phyloP scores from a whole-genome alignment of 2,888 invertebrate species.

The Lycaena phlaeas region DNA sequence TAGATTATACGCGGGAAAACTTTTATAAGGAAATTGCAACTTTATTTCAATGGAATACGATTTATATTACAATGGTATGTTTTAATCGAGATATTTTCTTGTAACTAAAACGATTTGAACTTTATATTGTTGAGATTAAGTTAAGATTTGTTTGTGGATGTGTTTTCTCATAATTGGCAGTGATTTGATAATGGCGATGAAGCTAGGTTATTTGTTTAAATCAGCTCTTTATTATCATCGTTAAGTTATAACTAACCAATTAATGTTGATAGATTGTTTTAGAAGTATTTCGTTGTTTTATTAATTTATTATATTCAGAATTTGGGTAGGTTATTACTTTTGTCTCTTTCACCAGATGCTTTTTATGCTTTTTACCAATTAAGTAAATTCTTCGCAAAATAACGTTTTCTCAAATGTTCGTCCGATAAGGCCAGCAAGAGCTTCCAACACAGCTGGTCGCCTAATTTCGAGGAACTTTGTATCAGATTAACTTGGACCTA shows the following conservation, averaged over 20 bases:
- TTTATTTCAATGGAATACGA: constrained; percentile 7
- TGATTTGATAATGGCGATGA: constrained; percentile 51
- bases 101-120: background rate
- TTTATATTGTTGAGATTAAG: background rate
- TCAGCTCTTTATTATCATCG: constrained; percentile 40
- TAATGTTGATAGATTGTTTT: constrained; percentile 2
- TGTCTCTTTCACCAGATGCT: no score
- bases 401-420: no score
- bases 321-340: no score
- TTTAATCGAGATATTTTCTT: constrained; percentile 2
- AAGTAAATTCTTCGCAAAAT: no score
- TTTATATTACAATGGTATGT: constrained; percentile 5
- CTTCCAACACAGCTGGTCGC: no score
- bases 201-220: constrained; percentile 33
- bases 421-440: no score
- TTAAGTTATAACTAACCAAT: constrained; percentile 18
- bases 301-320: no score
- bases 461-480: no score
- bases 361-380: no score
- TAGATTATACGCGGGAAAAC: constrained; percentile 17
- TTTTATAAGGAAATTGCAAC: constrained; percentile 7
- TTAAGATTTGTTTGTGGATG: background rate
- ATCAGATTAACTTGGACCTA: no score
- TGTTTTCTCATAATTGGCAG: constrained; percentile 37
- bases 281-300: no score